phyloP scores from a whole-genome alignment of 2,113 vertebrate genomes.

The Formicarius rufipectus region DNA sequence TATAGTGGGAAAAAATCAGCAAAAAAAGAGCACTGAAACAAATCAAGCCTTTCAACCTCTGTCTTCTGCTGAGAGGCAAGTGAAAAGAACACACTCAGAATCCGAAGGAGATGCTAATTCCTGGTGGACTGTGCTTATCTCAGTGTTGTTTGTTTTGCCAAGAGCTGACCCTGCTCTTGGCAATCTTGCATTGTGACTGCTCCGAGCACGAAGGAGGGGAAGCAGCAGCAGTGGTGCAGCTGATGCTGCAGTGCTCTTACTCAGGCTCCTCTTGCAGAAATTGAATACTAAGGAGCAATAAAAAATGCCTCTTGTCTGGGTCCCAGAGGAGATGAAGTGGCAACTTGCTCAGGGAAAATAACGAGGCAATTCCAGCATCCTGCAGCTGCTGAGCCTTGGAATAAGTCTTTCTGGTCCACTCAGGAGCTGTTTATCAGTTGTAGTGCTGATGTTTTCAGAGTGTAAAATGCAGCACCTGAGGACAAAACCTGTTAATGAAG shows the following conservation, averaged over 20 bases:
- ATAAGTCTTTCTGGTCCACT: background rate
- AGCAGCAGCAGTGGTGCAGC: background rate
- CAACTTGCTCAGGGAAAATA: background rate
- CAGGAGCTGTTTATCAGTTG: background rate
- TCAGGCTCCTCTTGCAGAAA: background rate
- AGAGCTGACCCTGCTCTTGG: background rate
- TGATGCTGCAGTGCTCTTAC: background rate
- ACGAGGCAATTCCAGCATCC: background rate
- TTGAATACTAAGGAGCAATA: background rate
- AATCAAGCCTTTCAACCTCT: background rate
- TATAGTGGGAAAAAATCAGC: background rate
- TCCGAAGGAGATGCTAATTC: background rate
- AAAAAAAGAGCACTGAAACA: background rate
- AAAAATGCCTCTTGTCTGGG: background rate
- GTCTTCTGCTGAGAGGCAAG: background rate
- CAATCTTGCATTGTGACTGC: background rate
- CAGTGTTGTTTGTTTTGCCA: background rate
- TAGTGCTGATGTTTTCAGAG: background rate
- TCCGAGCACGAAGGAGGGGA: no score
- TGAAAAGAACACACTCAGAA: background rate
- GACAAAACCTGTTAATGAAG: accelerated
- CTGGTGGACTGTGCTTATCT: background rate
- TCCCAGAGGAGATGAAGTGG: background rate
- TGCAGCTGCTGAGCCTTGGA: background rate
- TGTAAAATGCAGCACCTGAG: background rate